Evolutionary conservation across 2,797 vertebrate genomes (phyloP).

Genomic region (Malacoctenus gilli): DNA sequence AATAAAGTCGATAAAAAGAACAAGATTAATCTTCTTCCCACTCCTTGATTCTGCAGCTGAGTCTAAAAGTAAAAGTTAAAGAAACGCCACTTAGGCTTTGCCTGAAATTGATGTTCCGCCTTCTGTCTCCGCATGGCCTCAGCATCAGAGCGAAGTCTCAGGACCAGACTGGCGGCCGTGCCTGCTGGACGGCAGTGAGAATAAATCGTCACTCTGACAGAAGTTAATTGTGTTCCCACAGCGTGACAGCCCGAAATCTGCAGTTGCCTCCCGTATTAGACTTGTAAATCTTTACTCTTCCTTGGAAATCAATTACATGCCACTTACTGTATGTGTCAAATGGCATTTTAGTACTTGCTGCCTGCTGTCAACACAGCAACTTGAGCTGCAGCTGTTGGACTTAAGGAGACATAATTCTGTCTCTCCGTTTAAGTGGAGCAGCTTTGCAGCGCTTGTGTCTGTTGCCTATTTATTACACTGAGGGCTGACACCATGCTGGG

Average conservation of each 20-base stretch:
- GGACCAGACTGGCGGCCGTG: neutral
- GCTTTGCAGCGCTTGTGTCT: slow-evolving; percentile 25
- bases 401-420: slow-evolving; percentile 48
- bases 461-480: slow-evolving; percentile 38
- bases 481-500: slow-evolving; percentile 27
- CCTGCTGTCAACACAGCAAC: slow-evolving; percentile 60
- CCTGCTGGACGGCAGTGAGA: slow-evolving; percentile 10
- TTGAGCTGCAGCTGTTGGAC: slow-evolving; percentile 66
- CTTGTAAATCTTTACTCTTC: slow-evolving; percentile 65
- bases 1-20: neutral
- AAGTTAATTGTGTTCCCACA: slow-evolving; percentile 40
- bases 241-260: slow-evolving; percentile 35
- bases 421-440: slow-evolving; percentile 35
- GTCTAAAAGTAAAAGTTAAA: no score
- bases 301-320: slow-evolving; percentile 72
- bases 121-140: neutral
- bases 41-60: neutral
- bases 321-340: slow-evolving; percentile 73
- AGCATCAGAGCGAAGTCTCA: slow-evolving; percentile 6
- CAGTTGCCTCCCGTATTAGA: slow-evolving; percentile 46
- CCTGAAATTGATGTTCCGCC: neutral
- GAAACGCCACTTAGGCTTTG: neutral
- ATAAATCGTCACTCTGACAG: slow-evolving; percentile 30
- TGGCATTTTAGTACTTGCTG: slow-evolving; percentile 58
- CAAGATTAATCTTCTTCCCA: neutral